Evolutionary conservation across 2,797 vertebrate genomes (phyloP).

Genomic region (Hyperoplus immaculatus): DNA sequence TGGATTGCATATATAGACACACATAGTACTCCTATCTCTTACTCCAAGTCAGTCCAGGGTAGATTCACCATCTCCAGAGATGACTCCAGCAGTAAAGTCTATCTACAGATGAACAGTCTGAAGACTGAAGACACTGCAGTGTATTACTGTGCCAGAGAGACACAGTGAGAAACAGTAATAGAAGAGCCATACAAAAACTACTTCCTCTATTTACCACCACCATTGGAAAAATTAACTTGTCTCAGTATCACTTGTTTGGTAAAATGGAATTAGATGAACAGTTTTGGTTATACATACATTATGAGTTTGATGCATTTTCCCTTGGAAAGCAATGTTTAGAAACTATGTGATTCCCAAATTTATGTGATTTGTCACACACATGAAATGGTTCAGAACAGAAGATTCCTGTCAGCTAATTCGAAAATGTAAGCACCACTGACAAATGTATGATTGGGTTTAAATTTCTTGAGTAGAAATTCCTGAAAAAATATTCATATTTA

Average conservation of each 20-base stretch:
- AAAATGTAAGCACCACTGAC: too few relatives aligned
- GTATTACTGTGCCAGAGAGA: neutral
- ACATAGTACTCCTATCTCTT: neutral
- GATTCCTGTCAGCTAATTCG: too few relatives aligned
- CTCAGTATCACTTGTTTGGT: neutral
- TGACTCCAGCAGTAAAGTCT: slow-evolving; percentile 48
- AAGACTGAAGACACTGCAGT: slow-evolving; percentile 48
- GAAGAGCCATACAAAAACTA: slow-evolving; percentile 39
- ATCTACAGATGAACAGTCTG: slow-evolving; percentile 67
- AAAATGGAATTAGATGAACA: too few relatives aligned
- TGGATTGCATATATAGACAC: neutral
- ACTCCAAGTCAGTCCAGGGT: slow-evolving; percentile 43
- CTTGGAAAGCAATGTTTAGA: too few relatives aligned
- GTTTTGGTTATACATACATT: too few relatives aligned
- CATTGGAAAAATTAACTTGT: neutral
- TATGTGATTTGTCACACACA: too few relatives aligned
- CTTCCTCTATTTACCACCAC: slow-evolving; percentile 4
- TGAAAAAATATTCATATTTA: too few relatives aligned
- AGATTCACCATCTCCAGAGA: slow-evolving; percentile 67
- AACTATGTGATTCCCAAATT: neutral
- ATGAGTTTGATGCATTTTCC: too few relatives aligned
- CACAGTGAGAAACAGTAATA: slow-evolving; percentile 41
- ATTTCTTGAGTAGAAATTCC: too few relatives aligned
- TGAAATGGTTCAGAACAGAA: too few relatives aligned
- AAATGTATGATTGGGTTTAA: too few relatives aligned